phyloP scores from a whole-genome alignment of 2,113 vertebrate species.

The Takifugu flavidus region DNA sequence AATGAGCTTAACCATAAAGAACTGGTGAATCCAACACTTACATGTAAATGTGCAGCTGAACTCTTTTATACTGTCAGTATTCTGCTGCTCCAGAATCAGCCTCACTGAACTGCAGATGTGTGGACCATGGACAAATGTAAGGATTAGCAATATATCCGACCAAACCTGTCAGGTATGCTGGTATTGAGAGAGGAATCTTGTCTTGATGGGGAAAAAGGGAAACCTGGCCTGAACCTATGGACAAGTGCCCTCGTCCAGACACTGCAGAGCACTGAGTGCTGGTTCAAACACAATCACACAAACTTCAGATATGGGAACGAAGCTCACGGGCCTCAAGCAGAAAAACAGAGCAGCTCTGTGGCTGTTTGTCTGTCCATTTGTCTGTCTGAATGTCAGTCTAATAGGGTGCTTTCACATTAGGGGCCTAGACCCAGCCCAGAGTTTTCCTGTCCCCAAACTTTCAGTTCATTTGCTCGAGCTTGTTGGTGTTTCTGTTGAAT shows the following conservation, averaged over 20 bases:
- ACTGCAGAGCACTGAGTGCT: background rate
- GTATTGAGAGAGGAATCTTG: too few species aligned
- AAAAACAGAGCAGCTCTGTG: slow-evolving; percentile 10
- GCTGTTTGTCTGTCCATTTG: slow-evolving; percentile 15
- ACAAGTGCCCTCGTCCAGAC: background rate
- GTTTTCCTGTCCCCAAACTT: too few species aligned
- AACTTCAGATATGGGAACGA: too few species aligned
- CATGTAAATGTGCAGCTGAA: too few species aligned
- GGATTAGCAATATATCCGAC: too few species aligned
- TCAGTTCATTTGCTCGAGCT: too few species aligned
- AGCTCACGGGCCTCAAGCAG: too few species aligned
- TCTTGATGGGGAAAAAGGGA: too few species aligned
- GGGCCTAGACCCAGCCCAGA: too few species aligned
- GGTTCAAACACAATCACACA: background rate
- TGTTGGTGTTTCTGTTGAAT: too few species aligned
- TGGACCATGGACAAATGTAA: background rate
- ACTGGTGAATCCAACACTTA: too few species aligned
- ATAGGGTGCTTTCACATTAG: slow-evolving; percentile 14
- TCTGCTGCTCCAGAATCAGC: background rate
- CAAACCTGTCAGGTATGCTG: too few species aligned
- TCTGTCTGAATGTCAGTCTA: slow-evolving; percentile 22
- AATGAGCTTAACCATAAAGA: background rate
- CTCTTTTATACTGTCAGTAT: background rate
- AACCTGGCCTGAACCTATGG: background rate
- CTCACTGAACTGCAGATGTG: background rate